phyloP scores from a whole-genome alignment of 2,797 vertebrate genomes.

The Myotis vivesi region DNA sequence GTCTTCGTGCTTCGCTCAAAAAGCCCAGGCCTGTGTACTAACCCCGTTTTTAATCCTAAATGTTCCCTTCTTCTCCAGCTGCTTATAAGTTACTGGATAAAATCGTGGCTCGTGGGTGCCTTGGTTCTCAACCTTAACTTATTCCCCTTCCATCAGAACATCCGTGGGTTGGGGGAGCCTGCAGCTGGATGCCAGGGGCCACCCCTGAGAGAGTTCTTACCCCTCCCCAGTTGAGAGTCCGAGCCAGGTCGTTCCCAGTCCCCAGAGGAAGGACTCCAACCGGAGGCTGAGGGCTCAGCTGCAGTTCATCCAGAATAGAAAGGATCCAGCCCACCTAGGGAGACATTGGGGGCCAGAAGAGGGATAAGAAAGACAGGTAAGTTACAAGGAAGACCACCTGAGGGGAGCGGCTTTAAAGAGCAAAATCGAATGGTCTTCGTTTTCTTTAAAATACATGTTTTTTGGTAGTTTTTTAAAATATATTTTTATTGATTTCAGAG shows the following conservation, averaged over 20 bases:
- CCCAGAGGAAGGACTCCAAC: constrained; percentile 98
- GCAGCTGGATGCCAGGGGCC: accelerated
- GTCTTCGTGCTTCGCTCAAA: neutral
- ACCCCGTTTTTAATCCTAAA: neutral
- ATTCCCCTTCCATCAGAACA: neutral
- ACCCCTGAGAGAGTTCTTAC: constrained; percentile 86
- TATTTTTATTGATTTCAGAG: no score
- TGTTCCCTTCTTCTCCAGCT: neutral
- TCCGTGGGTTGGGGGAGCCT: neutral
- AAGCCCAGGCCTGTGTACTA: neutral
- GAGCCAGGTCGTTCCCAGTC: constrained; percentile 98
- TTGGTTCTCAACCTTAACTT: neutral
- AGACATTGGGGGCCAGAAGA: constrained; percentile 62
- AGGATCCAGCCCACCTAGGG: constrained; percentile 98
- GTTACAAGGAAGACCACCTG: neutral
- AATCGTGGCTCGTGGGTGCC: neutral
- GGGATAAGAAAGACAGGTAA: constrained; percentile 57
- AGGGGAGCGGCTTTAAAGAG: neutral
- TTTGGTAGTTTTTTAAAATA: no score
- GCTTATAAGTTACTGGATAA: neutral
- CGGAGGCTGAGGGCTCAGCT: constrained; percentile 95
- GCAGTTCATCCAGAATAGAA: constrained; percentile 95
- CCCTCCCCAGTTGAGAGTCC: constrained; percentile 99
- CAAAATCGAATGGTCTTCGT: neutral
- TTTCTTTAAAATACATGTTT: neutral